Percentiles rank a stretch among this genome's conserved stretches.
Evolutionary conservation across 2,113 vertebrate species (phyloP).

Genomic region (Xenus cinereus): DNA sequence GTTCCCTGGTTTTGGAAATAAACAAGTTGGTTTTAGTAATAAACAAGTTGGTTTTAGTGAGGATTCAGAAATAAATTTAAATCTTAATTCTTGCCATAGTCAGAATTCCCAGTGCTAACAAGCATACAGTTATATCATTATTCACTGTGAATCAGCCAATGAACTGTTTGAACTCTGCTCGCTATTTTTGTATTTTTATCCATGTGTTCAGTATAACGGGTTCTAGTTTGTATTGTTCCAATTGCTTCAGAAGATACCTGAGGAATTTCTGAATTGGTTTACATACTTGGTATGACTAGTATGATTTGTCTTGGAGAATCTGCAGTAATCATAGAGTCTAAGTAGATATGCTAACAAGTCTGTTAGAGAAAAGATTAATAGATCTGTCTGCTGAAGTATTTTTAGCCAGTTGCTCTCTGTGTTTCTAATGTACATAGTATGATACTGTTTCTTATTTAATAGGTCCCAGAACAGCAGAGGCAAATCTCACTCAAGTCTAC

Average conservation of each 20-base stretch:
- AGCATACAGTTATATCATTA: background rate
- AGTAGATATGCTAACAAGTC: background rate
- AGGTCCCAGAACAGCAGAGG: constrained; percentile 93
- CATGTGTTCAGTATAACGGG: accelerated
- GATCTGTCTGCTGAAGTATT: background rate
- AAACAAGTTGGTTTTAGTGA: background rate
- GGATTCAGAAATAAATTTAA: background rate
- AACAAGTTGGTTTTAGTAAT: background rate
- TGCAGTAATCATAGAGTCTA: background rate
- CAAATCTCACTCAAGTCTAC: constrained; percentile 93
- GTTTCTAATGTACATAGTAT: background rate
- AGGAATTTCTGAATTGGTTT: background rate
- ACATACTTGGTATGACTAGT: background rate
- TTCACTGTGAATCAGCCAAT: background rate
- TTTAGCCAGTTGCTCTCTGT: background rate
- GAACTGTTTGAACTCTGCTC: background rate
- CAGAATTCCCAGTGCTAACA: background rate
- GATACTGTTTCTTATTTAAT: background rate
- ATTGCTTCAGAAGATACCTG: background rate
- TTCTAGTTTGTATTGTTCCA: background rate
- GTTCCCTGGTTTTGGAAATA: background rate
- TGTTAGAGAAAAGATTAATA: background rate
- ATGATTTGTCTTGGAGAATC: background rate
- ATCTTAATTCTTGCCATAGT: background rate
- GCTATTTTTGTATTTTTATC: background rate